phyloP scores from a whole-genome alignment of 2,797 vertebrate genomes.

The Cetoscarus ocellatus region DNA sequence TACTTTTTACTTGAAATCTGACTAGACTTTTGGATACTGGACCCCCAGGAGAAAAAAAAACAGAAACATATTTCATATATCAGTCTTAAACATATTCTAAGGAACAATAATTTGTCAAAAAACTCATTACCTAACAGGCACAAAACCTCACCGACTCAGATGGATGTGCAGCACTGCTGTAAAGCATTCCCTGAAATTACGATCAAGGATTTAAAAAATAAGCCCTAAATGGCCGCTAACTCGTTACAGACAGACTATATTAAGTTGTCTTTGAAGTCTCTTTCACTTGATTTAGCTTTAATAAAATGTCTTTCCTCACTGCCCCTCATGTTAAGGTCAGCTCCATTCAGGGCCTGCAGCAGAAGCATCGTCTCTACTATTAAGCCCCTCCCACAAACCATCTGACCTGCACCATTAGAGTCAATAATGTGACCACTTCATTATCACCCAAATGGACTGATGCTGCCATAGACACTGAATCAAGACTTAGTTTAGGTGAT shows the following conservation, averaged over 20 bases:
- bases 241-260: constrained; percentile 8
- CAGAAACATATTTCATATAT: too few species aligned
- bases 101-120: too few species aligned
- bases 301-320: constrained; percentile 3
- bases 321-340: not conserved
- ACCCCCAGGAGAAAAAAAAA: too few species aligned
- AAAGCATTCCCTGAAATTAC: constrained; percentile 5
- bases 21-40: too few species aligned
- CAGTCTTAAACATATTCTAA: too few species aligned
- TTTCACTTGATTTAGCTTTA: constrained; percentile 17
- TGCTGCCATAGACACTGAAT: constrained; percentile 51
- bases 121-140: too few species aligned
- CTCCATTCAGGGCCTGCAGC: constrained; percentile 23
- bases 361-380: constrained; percentile 30
- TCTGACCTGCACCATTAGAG: constrained; percentile 47
- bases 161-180: too few species aligned
- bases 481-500: constrained; percentile 39
- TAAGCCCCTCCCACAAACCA: constrained; percentile 38
- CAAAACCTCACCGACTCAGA: too few species aligned
- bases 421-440: constrained; percentile 43
- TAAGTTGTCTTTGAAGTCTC: constrained; percentile 44
- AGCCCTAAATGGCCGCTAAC: not conserved
- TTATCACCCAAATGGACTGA: constrained; percentile 50
- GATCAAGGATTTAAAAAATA: not conserved
- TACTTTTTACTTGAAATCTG: too few species aligned